Conservation (phyloP, 2,797 vertebrate species). For the Megaceryle alcyon region DNA sequence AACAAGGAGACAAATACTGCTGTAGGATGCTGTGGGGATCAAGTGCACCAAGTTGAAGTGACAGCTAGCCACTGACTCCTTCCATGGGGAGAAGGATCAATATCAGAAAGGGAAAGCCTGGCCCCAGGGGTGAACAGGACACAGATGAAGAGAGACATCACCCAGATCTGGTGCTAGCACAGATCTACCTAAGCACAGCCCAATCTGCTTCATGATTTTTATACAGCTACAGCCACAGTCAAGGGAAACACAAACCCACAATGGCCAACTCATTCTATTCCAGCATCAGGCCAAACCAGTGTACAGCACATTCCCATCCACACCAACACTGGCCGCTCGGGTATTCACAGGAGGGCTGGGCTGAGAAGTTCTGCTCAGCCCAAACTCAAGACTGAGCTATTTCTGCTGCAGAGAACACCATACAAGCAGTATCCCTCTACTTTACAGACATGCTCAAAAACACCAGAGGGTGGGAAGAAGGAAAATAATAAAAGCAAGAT, state of each 20-base stretch:
- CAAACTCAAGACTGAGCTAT: neutral
- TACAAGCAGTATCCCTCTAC: rapidly evolving
- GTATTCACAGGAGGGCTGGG: neutral
- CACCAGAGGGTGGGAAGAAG: neutral
- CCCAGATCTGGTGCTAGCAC: neutral
- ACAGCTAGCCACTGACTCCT: neutral
- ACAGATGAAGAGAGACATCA: neutral
- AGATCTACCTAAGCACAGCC: neutral
- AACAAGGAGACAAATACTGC: neutral
- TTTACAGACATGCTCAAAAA: neutral
- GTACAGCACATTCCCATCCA: rapidly evolving
- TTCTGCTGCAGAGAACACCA: neutral
- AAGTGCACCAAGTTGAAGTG: neutral
- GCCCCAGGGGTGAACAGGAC: rapidly evolving
- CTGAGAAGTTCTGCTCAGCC: neutral
- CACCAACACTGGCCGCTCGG: rapidly evolving
- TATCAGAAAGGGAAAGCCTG: too few relatives aligned
- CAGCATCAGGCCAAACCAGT: neutral
- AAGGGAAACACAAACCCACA: neutral
- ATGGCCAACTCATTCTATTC: rapidly evolving
- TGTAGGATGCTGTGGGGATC: neutral
- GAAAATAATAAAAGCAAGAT: neutral
- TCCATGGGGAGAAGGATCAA: rapidly evolving
- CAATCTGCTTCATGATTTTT: neutral
- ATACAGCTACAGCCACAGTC: neutral